Base-by-base conservation (phyloP, 2,113 vertebrate genomes). In the Capricornis sumatraensis region DNA sequence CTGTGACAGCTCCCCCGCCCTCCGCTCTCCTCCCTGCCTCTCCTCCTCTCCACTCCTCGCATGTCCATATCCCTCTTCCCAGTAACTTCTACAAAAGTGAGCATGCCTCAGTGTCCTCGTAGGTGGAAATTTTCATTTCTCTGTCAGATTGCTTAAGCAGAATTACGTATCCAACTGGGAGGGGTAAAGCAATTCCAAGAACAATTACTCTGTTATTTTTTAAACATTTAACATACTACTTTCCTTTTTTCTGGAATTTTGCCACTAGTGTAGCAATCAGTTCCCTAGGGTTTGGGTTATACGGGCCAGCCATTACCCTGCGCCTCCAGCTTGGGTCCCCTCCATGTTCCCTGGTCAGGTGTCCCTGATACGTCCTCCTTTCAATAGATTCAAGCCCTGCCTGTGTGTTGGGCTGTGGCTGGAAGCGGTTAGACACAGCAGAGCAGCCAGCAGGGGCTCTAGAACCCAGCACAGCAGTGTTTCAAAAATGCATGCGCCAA, bases 191-290 rank as follows among this genome's bases (percentile, higher is more conserved):
- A 84, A 83, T 96, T 96, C 82, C 45, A 40, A 93, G 83, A 91
- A 84, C 87, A 91, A 95, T 92, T 93, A 87, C 50, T 89, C 1
- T 83, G 53, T 91, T 97, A 81, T 95, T 96, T 97, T 90, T 58
- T 25, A 89, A 93, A 84, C 17, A 6, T 67, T 33, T 74, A 47
- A 58, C 30, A 58, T 47, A 64, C 30, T 58, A 84, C 82, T 79
- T 74, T 55, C 12, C 43, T 60, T 83, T 91, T 76, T 27, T 7
- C 23, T 52, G 74, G 43, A 88, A 28, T 64, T 45, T 79, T 86
- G 62, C 74, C 10, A 27, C 71, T 76, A 67, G 36, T 89, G 1
- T 33, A 52, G 25, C 47, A 89, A 36, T 55, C 30, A 57, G 33
- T 50, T 82, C 14, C 2, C 47, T 60, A 82, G n/a, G 28, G 36